These are phyloP conservation scores for Cantharis rufa DNA, from an alignment of 2,888 invertebrate species.

Conservation along the genomic window DNA sequence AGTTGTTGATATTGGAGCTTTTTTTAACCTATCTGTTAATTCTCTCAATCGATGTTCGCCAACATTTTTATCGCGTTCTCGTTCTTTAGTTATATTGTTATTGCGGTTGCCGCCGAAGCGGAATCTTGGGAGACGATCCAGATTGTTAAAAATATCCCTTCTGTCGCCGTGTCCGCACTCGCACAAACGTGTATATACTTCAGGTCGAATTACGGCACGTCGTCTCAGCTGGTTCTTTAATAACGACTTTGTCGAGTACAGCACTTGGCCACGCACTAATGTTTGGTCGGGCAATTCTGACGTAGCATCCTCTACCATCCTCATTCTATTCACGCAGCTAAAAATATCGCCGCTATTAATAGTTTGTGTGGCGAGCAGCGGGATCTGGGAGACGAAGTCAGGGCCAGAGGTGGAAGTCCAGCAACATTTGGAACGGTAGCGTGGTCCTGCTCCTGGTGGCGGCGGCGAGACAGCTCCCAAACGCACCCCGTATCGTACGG, in stretches of 20 bases:
- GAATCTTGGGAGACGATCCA: constrained; percentile 81
- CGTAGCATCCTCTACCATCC: constrained; percentile 52
- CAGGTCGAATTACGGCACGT: constrained; percentile 52
- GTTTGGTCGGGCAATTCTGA: constrained; percentile 51
- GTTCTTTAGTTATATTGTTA: constrained; percentile 41
- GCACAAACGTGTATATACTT: constrained; percentile 49
- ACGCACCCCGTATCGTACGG: constrained; percentile 72
- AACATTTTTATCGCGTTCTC: constrained; percentile 49
- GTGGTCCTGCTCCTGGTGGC: constrained; percentile 57
- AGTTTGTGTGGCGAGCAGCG: constrained; percentile 51
- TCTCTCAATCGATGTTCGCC: constrained; percentile 75
- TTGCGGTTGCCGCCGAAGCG: constrained; percentile 67
- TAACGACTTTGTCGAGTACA: constrained; percentile 48
- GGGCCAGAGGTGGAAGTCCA: constrained; percentile 54
- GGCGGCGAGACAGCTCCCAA: constrained; percentile 61
- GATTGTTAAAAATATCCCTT: constrained; percentile 61
- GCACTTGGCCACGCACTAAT: constrained; percentile 52
- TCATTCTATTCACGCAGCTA: constrained; percentile 56
- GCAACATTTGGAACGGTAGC: constrained; percentile 57
- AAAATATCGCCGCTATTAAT: constrained; percentile 57
- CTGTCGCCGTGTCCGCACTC: constrained; percentile 47
- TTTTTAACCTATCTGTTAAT: constrained; percentile 78
- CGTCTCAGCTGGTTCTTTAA: constrained; percentile 50
- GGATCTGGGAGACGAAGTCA: constrained; percentile 57
- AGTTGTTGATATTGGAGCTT: constrained; percentile 54